These are phyloP conservation scores for Pocillopora meandrina DNA, from an alignment of 92 coral and sea anemone species.

Conservation along the genomic window DNA sequence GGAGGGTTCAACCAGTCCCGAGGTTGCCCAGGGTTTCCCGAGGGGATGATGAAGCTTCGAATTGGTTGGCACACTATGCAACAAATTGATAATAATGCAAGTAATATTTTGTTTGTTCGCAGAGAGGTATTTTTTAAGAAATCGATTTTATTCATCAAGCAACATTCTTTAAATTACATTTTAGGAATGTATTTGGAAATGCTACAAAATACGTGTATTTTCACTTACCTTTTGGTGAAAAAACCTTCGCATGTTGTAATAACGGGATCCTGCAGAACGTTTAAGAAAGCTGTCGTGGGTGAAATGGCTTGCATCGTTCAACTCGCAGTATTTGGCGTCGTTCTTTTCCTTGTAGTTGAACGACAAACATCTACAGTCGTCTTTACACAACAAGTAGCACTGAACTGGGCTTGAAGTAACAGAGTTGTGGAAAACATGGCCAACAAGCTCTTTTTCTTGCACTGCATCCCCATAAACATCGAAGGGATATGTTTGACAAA, in stretches of 20 bases:
- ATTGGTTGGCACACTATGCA: no score
- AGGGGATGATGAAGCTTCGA: no score
- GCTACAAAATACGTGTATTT: not conserved
- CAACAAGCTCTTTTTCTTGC: conserved; percentile 18
- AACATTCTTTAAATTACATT: no score
- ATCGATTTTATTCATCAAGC: not conserved
- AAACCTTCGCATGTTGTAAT: not conserved
- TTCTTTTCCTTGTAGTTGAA: conserved; percentile 21
- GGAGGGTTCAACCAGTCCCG: no score
- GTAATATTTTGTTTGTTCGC: not conserved
- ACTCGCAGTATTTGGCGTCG: not conserved
- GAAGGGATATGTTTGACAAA: conserved; percentile 1
- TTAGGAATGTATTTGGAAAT: not conserved
- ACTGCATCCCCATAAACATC: conserved; percentile 6
- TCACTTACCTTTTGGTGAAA: not conserved
- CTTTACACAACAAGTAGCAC: conserved; percentile 3
- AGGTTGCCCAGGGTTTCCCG: no score
- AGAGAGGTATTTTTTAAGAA: not conserved
- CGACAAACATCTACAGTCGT: conserved; percentile 36
- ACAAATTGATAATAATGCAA: not conserved
- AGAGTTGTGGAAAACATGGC: conserved; percentile 16
- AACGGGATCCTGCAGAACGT: not conserved
- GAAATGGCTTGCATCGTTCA: not conserved
- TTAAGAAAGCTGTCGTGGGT: not conserved
- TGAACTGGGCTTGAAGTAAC: not conserved